These are phyloP conservation scores for Spilarctia lutea DNA, from an alignment of 2,888 invertebrate species.

Conservation along the genomic window DNA sequence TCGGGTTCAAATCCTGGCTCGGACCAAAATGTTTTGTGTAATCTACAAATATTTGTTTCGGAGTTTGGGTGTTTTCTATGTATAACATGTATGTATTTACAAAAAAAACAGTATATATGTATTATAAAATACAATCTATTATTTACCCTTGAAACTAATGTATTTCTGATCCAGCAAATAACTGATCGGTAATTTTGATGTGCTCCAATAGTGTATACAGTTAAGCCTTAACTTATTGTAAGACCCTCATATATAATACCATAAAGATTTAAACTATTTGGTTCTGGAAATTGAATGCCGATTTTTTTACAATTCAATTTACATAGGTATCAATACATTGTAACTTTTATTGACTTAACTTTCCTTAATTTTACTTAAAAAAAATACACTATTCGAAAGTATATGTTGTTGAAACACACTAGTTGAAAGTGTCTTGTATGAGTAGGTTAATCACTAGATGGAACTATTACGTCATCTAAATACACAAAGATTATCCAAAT, in stretches of 20 bases:
- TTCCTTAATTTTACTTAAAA: no score
- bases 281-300: background rate
- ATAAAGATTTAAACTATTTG: background rate
- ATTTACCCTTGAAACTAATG: background rate
- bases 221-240: background rate
- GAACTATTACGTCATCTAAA: slow-evolving; percentile 1
- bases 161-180: background rate
- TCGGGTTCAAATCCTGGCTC: no score
- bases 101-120: no score
- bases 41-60: no score
- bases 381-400: background rate
- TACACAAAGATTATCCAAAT: slow-evolving; percentile 8
- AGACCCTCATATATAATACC: background rate
- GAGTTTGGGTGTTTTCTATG: no score
- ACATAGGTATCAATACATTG: background rate
- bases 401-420: background rate
- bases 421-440: background rate
- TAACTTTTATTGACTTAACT: background rate
- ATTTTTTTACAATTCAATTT: background rate
- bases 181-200: background rate
- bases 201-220: background rate
- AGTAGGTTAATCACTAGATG: background rate
- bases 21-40: no score
- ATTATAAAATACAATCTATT: no score
- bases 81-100: no score